Conservation (phyloP, 2,888 invertebrate genomes). For the Agonopterix arenella region DNA sequence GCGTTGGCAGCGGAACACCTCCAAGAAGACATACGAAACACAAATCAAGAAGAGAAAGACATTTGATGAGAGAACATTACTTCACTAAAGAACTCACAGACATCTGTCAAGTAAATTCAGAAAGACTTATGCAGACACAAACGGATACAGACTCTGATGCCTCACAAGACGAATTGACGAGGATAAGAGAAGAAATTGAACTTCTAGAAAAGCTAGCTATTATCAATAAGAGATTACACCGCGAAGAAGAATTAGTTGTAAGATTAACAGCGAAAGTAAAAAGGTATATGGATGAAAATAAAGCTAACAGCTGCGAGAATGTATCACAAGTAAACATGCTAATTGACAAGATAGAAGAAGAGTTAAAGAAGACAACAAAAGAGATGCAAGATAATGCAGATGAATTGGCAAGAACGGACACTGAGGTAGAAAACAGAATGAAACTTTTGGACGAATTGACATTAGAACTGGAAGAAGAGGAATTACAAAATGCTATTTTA, state of each 20-base stretch:
- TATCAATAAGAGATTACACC: conserved; percentile 83
- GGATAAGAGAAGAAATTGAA: conserved; percentile 81
- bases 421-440: conserved; percentile 71
- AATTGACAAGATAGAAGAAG: conserved; percentile 70
- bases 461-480: conserved; percentile 69
- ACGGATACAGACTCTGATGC: conserved; percentile 70
- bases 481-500: conserved; percentile 64
- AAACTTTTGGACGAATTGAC: conserved; percentile 73
- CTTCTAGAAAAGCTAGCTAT: conserved; percentile 84
- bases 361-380: conserved; percentile 62
- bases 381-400: conserved; percentile 73
- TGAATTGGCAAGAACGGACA: conserved; percentile 68
- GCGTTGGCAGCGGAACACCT: conserved; percentile 80
- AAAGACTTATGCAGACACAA: conserved; percentile 59
- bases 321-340: conserved; percentile 65
- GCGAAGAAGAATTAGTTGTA: conserved; percentile 84
- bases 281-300: conserved; percentile 74
- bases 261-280: conserved; percentile 80
- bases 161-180: conserved; percentile 71
- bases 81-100: conserved; percentile 73
- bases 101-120: conserved; percentile 71
- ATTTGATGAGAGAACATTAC: conserved; percentile 73
- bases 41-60: conserved; percentile 71
- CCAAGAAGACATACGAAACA: conserved; percentile 71
- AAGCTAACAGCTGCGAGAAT: conserved; percentile 66